A percentile compares a stretch with the other conserved stretches of the same genome.
Conservation (phyloP, 2,797 vertebrate genomes). For the Ambastaia sidthimunki region DNA sequence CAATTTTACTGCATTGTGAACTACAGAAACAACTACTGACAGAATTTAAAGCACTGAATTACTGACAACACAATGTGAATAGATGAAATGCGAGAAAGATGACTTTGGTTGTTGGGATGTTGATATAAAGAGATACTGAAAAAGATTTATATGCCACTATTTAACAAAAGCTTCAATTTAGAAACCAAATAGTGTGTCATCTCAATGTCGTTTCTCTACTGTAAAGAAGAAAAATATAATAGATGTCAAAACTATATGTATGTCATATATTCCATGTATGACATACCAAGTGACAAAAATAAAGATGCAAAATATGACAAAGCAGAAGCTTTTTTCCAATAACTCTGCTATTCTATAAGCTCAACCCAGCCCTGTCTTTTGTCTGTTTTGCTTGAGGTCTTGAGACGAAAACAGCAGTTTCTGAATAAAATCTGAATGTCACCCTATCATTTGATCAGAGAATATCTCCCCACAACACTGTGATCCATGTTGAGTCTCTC, state of each 20-base stretch:
- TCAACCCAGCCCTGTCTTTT: conserved; percentile 55
- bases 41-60: conserved; percentile 69
- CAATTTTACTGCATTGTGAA: conserved; percentile 67
- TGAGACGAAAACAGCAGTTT: conserved; percentile 56
- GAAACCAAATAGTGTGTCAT: conserved; percentile 89
- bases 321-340: conserved; percentile 66
- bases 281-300: conserved; percentile 83
- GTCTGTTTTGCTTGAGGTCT: conserved; percentile 57
- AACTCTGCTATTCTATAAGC: conserved; percentile 52
- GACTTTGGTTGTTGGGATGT: conserved; percentile 76
- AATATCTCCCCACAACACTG: conserved; percentile 42
- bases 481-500: conserved; percentile 46
- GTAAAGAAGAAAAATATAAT: conserved; percentile 81
- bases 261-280: conserved; percentile 84
- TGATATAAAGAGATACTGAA: conserved; percentile 76
- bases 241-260: conserved; percentile 83
- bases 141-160: conserved; percentile 80
- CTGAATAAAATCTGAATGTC: conserved; percentile 61
- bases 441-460: conserved; percentile 60
- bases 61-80: conserved; percentile 79
- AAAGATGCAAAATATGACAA: conserved; percentile 83
- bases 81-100: conserved; percentile 71
- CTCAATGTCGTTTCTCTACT: conserved; percentile 88
- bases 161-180: conserved; percentile 86
- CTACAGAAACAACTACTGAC: conserved; percentile 61